A percentile compares a stretch with the other conserved stretches of the same genome.
Conservation (phyloP, 1,140 invertebrate species). For the Acromyrmex charruanus region DNA sequence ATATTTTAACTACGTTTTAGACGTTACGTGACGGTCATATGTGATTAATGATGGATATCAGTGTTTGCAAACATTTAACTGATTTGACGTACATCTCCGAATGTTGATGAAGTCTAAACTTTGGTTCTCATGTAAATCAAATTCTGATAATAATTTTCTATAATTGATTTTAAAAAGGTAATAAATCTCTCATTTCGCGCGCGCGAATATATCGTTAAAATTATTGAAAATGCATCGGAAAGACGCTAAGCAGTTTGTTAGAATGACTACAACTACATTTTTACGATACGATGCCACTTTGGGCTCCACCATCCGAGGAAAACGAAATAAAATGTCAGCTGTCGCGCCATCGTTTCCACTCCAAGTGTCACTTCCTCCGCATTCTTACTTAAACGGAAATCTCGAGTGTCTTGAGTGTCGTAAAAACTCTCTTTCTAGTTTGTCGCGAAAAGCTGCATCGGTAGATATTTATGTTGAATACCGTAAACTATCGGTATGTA, state of each 20-base stretch:
- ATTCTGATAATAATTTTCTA: not conserved
- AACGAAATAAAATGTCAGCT: slow-evolving; percentile 60
- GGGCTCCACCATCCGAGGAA: slow-evolving; percentile 9
- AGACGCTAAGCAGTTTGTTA: not conserved
- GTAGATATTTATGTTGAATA: slow-evolving; percentile 7
- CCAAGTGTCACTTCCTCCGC: slow-evolving; percentile 49
- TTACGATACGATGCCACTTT: slow-evolving; percentile 32
- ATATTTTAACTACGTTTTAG: slow-evolving; percentile 50
- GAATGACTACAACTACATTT: slow-evolving; percentile 1
- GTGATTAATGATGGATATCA: slow-evolving; percentile 37
- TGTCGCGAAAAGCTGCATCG: not conserved
- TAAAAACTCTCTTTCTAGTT: slow-evolving; percentile 31
- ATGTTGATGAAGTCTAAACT: not conserved
- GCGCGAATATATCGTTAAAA: not conserved
- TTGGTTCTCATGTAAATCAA: not conserved
- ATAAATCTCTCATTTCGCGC: no score
- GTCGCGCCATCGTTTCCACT: slow-evolving; percentile 43
- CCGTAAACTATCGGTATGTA: not conserved
- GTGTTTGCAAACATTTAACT: slow-evolving; percentile 23
- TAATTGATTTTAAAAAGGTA: not conserved
- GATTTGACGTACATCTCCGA: not conserved
- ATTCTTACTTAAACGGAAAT: slow-evolving; percentile 57
- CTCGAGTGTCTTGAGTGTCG: slow-evolving; percentile 43
- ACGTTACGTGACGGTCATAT: slow-evolving; percentile 5
- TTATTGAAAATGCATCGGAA: not conserved